A percentile compares a stretch with the other conserved stretches of the same genome.
These are phyloP conservation scores for Drosophila ercepeae DNA, from an alignment of 1,140 invertebrate genomes.

Conservation along the genomic window DNA sequence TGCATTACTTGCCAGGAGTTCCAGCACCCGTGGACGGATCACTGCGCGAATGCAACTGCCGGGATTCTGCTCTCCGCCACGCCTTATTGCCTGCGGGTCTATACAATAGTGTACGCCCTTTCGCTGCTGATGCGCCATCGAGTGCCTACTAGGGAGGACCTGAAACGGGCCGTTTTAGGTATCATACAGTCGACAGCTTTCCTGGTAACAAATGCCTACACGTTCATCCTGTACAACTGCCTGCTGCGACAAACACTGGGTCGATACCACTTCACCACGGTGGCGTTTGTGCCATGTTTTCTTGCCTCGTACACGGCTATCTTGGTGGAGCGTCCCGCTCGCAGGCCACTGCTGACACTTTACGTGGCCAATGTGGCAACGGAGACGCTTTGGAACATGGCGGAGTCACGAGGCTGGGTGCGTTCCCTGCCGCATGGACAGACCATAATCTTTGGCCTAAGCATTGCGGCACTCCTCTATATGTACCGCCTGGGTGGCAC, in stretches of 20 bases:
- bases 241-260: conserved; percentile 87
- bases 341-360: conserved; percentile 88
- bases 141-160: conserved; percentile 86
- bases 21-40: conserved; percentile 91
- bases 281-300: conserved; percentile 89
- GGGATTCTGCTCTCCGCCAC: conserved; percentile 88
- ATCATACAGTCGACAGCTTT: conserved; percentile 91
- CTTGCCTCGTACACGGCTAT: conserved; percentile 89
- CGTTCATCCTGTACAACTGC: conserved; percentile 90
- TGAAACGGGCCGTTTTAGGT: conserved; percentile 87
- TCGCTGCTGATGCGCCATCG: conserved; percentile 88
- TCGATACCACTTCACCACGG: conserved; percentile 88
- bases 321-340: conserved; percentile 89
- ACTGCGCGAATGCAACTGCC: conserved; percentile 87
- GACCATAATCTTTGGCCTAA: conserved; percentile 87
- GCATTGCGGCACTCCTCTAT: conserved; percentile 86
- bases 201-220: conserved; percentile 89
- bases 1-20: conserved; percentile 87
- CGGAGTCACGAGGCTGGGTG: conserved; percentile 86
- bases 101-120: conserved; percentile 91
- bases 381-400: conserved; percentile 91
- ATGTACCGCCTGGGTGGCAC: conserved; percentile 85
- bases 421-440: conserved; percentile 87
- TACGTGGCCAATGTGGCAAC: conserved; percentile 93
- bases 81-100: conserved; percentile 89